Evolutionary conservation across 2,797 vertebrate species (phyloP).

Genomic region (Acipenser oxyrinchus): DNA sequence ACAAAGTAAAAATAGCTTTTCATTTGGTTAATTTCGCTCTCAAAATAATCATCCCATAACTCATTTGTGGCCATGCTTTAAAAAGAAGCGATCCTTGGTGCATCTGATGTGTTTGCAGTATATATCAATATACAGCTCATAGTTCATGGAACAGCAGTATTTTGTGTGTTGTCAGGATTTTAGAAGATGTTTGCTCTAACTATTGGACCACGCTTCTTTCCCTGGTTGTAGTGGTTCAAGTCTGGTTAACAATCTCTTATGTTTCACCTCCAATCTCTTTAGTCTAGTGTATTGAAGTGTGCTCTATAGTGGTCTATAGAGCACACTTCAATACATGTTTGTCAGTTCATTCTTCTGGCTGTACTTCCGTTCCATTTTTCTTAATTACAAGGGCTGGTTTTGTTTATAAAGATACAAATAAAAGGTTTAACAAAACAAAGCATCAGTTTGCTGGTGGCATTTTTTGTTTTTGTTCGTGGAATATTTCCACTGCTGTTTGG

Average conservation of each 20-base stretch:
- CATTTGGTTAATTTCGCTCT: no score
- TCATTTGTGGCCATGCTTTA: no score
- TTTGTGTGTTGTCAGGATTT: background rate
- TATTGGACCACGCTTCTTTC: no score
- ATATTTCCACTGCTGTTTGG: background rate
- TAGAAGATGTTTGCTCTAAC: no score
- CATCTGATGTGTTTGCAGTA: background rate
- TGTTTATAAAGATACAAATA: background rate
- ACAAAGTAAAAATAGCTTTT: no score
- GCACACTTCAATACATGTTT: background rate
- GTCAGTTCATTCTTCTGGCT: background rate
- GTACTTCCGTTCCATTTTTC: background rate
- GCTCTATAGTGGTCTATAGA: background rate
- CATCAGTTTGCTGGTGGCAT: background rate
- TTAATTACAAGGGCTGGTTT: background rate
- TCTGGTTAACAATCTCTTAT: no score
- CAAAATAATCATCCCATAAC: no score
- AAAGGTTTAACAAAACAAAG: background rate
- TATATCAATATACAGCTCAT: background rate
- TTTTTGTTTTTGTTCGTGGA: background rate
- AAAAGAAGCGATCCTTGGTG: no score
- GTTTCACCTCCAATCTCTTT: background rate
- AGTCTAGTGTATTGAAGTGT: no score
- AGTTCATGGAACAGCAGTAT: background rate
- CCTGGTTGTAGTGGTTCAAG: no score